Base-by-base conservation (phyloP, 1,140 invertebrate species). In the Anthonomus grandis region DNA sequence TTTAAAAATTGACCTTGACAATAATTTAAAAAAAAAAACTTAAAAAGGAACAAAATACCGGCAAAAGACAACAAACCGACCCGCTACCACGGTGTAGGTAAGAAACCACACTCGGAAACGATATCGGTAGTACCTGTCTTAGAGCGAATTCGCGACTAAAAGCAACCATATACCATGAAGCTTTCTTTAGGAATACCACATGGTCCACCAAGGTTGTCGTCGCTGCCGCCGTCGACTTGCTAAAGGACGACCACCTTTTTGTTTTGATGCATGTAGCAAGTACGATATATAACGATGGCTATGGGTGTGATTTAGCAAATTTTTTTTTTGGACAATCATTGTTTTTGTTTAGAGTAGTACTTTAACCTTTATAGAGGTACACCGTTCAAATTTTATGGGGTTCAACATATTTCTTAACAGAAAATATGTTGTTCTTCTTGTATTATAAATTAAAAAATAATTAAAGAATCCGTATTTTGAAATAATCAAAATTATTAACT, bases 241-340 rank as follows among this genome's bases (percentile, higher is more conserved):
- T 10, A 53, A 52, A 53, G 51, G 51, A 53, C 51, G 51, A 53
- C 51, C 51, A 53, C 51, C 51, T 53, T 45, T 53, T 53, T 53
- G 51, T 53, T 44, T 53, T 53, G 39, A 45, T 41, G 49, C 17
- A 24, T 44, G 36, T 53, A 53, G 51, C 39, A 53, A 21, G 51
- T 53, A 25, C 51, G 39, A 39, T 53, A 34, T 34, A 42, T n/a
- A n/a, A n/a, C n/a, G n/a, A n/a, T n/a, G n/a, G n/a, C n/a, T n/a
- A n/a, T n/a, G n/a, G n/a, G n/a, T n/a, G n/a, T n/a, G n/a, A n/a
- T n/a, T n/a, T n/a, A n/a, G n/a, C n/a, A n/a, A n/a, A n/a, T n/a
- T n/a, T n/a, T n/a, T n/a, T n/a, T n/a, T n/a, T n/a, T n/a, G n/a
- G n/a, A n/a, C n/a, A n/a, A n/a, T n/a, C n/a, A n/a, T n/a, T 34